phyloP scores from a whole-genome alignment of 2,113 vertebrate genomes.

The Anhinga anhinga region DNA sequence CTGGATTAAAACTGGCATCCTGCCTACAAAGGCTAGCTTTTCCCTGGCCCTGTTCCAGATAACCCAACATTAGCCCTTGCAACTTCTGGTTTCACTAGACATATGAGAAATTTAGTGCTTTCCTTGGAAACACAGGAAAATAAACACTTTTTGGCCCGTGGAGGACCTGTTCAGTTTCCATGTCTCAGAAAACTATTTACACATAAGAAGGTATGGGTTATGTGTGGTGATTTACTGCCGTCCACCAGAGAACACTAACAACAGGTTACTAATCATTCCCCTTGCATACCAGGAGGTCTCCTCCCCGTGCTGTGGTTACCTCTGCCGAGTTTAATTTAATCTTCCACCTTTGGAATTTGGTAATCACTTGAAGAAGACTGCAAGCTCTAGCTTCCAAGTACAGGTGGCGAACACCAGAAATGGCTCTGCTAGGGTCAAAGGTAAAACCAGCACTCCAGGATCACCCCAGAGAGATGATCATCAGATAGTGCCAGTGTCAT shows the following conservation, averaged over 20 bases:
- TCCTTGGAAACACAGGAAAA: neutral
- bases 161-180: neutral
- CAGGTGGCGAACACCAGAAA: neutral
- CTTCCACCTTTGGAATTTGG: neutral
- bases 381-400: neutral
- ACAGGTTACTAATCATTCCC: neutral
- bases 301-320: neutral
- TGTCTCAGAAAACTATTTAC: neutral
- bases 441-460: neutral
- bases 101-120: neutral
- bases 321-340: neutral
- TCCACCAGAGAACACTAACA: neutral
- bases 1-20: neutral
- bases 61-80: neutral
- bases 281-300: neutral
- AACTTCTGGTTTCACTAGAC: neutral
- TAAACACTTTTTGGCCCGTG: neutral
- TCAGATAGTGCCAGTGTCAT: neutral
- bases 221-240: neutral
- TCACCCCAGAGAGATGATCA: neutral
- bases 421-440: neutral
- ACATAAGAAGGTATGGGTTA: neutral
- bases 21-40: neutral
- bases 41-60: neutral
- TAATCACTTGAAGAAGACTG: neutral